Base-by-base conservation (phyloP, 2,888 invertebrate genomes). In the Euphydryas editha region DNA sequence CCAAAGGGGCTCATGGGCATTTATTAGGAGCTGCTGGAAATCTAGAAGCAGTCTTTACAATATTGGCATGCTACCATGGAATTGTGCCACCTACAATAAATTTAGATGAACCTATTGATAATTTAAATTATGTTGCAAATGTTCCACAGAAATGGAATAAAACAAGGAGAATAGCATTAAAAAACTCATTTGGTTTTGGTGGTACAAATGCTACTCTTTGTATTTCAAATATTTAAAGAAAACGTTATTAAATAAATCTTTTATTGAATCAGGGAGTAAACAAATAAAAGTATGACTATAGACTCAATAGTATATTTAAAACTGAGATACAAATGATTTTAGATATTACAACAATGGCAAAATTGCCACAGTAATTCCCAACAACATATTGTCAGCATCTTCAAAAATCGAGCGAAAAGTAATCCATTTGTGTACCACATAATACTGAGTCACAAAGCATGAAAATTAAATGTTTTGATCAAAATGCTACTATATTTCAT, bases 101-200 rank as follows among this genome's bases (percentile, higher is more conserved):
- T 90, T 93, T 99, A 67, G 94, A 96, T 39, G 92, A 96, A 54
- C 87, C 95, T 57, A 94, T 94, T 63, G 95, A 95, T 79, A 93
- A 94, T 67, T 85, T 98, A 62, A 95, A 96, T 83, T 95, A 97
- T 86, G 95, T 97, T 4, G 91, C 94, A 6, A 93, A 94, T 73
- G 76, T 80, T 46, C 83, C 92, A 66, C 93, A 93, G 76, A 81
- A 88, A 70, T 97, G 97, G 97, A 79, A 85, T 57, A 73, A 74
- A 49, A 81, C 77, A 61, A 92, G 87, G 76, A 94, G 95, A 79
- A 92, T 98, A 76, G 98, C 98, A 17, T 85, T 99, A 59, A 98
- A 98, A 86, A 99, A 99, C 91, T 98, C 99, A 0, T 99, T 99
- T 94, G 99, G 99, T 6, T 99, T 99, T 94, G 99, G 99, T 63